Percentiles rank a stretch among this genome's conserved stretches.
Conservation (phyloP, 2,113 vertebrate species). For the Gymnarchus niloticus region DNA sequence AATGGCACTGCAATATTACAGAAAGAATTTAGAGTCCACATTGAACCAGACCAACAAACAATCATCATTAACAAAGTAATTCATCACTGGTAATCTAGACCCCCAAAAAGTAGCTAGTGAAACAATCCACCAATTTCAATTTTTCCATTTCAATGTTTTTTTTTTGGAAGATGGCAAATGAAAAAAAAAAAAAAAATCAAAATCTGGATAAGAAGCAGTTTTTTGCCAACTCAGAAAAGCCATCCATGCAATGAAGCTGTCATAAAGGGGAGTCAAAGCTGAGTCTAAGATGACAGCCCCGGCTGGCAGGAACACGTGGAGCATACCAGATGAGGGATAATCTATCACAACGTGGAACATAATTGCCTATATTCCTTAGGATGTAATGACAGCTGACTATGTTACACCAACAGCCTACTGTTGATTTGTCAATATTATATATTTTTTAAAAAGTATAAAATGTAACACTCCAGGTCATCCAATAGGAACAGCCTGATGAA, state of each 20-base stretch:
- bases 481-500: background rate
- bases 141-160: no score
- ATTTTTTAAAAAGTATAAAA: slow-evolving; percentile 6
- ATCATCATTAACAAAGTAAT: background rate
- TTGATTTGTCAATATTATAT: background rate
- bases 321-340: background rate
- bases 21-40: background rate
- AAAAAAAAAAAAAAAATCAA: background rate
- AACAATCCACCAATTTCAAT: no score
- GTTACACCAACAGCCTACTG: background rate
- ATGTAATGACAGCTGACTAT: background rate
- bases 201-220: background rate
- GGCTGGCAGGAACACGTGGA: background rate
- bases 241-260: background rate
- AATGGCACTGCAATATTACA: background rate
- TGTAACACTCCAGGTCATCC: background rate
- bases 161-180: background rate
- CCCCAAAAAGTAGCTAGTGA: background rate
- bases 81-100: background rate
- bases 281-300: background rate
- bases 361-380: background rate
- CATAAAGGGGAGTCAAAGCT: no score
- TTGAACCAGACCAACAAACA: background rate
- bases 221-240: background rate
- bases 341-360: background rate